phyloP scores from a whole-genome alignment of 2,797 vertebrate genomes.

The Centroberyx gerrardi region DNA sequence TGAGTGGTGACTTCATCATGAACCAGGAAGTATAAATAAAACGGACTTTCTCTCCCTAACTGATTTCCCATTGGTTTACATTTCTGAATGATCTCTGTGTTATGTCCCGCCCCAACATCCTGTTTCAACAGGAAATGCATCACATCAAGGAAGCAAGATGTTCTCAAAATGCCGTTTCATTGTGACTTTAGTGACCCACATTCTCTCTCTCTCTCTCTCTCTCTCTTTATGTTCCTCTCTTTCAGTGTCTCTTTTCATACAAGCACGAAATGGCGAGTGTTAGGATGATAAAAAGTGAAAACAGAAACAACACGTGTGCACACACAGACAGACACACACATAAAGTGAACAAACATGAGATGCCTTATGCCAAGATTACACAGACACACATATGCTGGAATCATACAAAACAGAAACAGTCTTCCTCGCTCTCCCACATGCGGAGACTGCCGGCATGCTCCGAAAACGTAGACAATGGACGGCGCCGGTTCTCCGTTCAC shows the following conservation, averaged over 20 bases:
- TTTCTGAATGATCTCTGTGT: too few species aligned
- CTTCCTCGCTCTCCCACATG: slow-evolving; percentile 1
- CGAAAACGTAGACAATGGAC: background rate
- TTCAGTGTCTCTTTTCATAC: slow-evolving; percentile 5
- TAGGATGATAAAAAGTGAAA: slow-evolving; percentile 34
- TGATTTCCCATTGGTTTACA: too few species aligned
- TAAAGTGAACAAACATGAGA: slow-evolving; percentile 19
- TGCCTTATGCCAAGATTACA: slow-evolving; percentile 36
- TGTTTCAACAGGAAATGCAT: too few species aligned
- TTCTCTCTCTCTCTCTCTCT: slow-evolving; percentile 13
- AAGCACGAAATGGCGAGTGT: background rate
- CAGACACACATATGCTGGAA: slow-evolving; percentile 23
- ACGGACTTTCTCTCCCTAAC: too few species aligned
- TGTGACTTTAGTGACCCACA: slow-evolving; percentile 34
- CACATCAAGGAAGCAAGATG: too few species aligned
- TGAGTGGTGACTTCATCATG: too few species aligned
- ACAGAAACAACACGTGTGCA: slow-evolving; percentile 29
- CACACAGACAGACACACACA: slow-evolving; percentile 31
- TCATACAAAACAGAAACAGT: slow-evolving; percentile 1
- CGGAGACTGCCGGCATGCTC: background rate
- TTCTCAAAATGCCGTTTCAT: too few species aligned
- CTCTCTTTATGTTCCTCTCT: background rate
- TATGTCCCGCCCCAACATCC: too few species aligned
- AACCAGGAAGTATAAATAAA: too few species aligned
- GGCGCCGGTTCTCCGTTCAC: slow-evolving; percentile 23